Evolutionary conservation across 2,113 vertebrate genomes (phyloP).

Genomic region (Panthera tigris): DNA sequence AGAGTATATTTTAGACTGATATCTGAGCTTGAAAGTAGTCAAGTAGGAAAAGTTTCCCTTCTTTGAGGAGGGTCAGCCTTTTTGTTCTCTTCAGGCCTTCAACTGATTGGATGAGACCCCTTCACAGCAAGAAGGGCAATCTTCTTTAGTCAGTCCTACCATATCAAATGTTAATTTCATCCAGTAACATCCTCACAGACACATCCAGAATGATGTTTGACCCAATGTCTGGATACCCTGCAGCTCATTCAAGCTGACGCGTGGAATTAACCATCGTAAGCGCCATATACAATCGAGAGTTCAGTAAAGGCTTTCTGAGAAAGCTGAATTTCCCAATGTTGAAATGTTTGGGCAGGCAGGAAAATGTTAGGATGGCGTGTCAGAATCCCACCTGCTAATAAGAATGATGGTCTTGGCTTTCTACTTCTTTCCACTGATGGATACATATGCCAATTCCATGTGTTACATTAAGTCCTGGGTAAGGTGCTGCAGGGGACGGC

Average conservation of each 20-base stretch:
- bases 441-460: rapidly evolving
- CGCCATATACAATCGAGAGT: rapidly evolving
- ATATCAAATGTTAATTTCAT: neutral
- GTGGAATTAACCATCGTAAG: neutral
- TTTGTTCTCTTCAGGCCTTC: neutral
- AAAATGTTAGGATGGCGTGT: neutral
- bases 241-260: neutral
- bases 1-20: neutral
- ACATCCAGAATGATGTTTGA: neutral
- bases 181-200: neutral
- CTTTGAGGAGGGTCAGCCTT: neutral
- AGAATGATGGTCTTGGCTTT: neutral
- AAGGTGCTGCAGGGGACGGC: too few species aligned
- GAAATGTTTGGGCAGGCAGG: neutral
- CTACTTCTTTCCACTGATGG: neutral
- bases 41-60: neutral
- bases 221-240: neutral
- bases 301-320: neutral
- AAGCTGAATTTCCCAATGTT: neutral
- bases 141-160: neutral
- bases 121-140: neutral
- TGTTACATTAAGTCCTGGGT: neutral
- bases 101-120: neutral
- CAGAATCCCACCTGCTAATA: neutral
- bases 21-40: neutral